phyloP scores from a whole-genome alignment of 2,888 invertebrate species.

The Drosophila formosana region DNA sequence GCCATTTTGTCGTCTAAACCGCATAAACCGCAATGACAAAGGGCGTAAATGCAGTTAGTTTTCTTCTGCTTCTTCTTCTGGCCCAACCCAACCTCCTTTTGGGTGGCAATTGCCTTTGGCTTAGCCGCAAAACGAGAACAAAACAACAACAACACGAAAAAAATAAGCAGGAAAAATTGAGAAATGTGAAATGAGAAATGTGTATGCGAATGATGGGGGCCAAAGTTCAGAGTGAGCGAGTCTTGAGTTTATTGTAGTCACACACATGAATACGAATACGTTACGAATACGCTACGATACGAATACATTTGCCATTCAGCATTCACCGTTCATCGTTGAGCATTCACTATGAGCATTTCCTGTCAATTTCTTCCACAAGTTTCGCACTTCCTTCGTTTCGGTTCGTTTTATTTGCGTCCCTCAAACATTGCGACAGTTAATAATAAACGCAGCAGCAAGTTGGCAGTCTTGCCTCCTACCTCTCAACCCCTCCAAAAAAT shows the following conservation, averaged over 20 bases:
- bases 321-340: constrained; percentile 11
- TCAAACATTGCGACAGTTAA: constrained; percentile 73
- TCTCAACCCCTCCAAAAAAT: not conserved
- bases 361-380: constrained; percentile 53
- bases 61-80: not conserved
- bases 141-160: not conserved
- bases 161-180: not conserved
- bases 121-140: not conserved
- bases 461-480: constrained; percentile 1
- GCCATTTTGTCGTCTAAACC: constrained; percentile 33
- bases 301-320: constrained; percentile 24
- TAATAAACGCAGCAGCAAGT: constrained; percentile 69
- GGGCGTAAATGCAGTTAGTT: constrained; percentile 41
- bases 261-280: constrained; percentile 28
- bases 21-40: constrained; percentile 44
- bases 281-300: constrained; percentile 14
- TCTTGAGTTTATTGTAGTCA: constrained; percentile 22
- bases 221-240: constrained; percentile 5
- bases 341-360: constrained; percentile 53
- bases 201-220: not conserved
- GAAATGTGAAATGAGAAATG: not conserved
- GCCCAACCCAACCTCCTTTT: not conserved
- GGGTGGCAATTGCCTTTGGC: constrained; percentile 14
- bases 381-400: constrained; percentile 33
- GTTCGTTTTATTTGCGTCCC: constrained; percentile 39